These are phyloP conservation scores for Riparia riparia DNA, from an alignment of 2,113 vertebrate genomes.

Conservation along the genomic window DNA sequence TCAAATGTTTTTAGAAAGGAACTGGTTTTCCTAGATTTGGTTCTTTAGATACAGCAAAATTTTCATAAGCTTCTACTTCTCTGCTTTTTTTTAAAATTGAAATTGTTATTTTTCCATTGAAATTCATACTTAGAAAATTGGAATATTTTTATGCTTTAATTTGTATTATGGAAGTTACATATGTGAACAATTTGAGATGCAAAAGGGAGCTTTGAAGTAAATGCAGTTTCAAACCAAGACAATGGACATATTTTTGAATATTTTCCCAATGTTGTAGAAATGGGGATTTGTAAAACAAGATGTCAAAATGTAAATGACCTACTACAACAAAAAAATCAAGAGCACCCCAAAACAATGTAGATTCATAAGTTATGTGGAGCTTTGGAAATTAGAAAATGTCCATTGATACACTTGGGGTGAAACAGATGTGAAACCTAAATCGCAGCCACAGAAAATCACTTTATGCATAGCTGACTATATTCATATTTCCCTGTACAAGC, in stretches of 20 bases:
- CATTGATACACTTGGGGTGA: neutral
- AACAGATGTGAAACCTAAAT: neutral
- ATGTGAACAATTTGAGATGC: neutral
- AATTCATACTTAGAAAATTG: neutral
- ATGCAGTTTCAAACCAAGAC: neutral
- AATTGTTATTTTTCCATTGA: neutral
- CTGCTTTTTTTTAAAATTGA: neutral
- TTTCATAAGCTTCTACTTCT: neutral
- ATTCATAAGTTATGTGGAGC: neutral
- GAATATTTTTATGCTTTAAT: neutral
- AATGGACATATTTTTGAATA: neutral
- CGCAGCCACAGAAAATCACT: neutral
- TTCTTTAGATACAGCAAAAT: neutral
- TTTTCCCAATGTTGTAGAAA: neutral
- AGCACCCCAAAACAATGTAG: neutral
- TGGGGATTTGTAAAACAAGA: neutral
- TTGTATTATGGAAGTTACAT: neutral
- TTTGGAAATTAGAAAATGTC: conserved; percentile 4
- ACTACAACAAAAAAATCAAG: neutral
- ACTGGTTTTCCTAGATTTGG: neutral
- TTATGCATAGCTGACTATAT: neutral
- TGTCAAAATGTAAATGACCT: neutral
- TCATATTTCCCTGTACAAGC: neutral
- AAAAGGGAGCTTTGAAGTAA: neutral
- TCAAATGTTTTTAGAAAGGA: neutral